A percentile compares a stretch with the other conserved stretches of the same genome.
Conservation (phyloP, 2,797 vertebrate genomes). For the Vespertilio murinus region DNA sequence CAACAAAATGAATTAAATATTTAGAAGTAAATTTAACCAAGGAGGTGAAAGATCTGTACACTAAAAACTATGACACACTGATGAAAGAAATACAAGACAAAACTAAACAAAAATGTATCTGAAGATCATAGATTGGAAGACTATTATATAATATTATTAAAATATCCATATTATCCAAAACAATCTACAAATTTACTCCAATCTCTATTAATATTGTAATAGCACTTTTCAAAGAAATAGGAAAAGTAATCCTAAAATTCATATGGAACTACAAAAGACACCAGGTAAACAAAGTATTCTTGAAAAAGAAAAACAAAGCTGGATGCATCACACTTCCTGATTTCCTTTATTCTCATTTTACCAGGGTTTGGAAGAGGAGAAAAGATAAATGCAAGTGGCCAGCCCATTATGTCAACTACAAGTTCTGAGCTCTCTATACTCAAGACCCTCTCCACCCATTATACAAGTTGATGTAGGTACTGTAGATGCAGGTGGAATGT, state of each 20-base stretch:
- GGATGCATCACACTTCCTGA: not conserved
- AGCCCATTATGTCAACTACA: not conserved
- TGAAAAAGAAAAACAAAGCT: not conserved
- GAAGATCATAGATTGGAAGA: not conserved
- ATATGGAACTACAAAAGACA: not conserved
- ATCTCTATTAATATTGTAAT: not conserved
- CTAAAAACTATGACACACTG: not conserved
- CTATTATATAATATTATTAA: not conserved
- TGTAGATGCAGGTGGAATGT: too few species aligned
- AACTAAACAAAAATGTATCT: not conserved
- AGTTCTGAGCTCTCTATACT: not conserved
- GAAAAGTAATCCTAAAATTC: not conserved
- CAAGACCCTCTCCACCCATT: not conserved
- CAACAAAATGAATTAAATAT: not conserved
- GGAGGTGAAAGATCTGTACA: not conserved
- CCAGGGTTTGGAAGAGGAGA: not conserved
- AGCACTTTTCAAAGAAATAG: not conserved
- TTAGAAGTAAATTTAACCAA: not conserved
- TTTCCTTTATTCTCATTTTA: not conserved
- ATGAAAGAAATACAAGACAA: not conserved
- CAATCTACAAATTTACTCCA: not conserved
- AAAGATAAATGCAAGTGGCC: not conserved
- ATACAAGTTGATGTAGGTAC: not conserved
- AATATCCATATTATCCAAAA: not conserved
- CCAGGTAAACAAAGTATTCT: not conserved